Evolutionary conservation across 2,113 vertebrate genomes (phyloP), one percentile per base, ranked within the genome.

Genomic region (Dasyprocta punctata): DNA sequence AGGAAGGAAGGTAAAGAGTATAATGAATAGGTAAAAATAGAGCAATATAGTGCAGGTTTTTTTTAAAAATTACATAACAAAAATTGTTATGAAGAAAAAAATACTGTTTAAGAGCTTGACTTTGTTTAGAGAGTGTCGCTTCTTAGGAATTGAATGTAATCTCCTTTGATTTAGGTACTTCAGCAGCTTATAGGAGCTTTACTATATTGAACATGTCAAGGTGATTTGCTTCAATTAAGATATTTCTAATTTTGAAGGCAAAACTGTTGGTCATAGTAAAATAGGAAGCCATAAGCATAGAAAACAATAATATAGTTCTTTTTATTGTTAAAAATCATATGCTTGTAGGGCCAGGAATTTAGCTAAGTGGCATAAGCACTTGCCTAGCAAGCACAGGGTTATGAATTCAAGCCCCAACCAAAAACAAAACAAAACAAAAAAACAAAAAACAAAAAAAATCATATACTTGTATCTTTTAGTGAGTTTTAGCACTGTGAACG

Each of bases 151-250:
- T 96, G 65, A 89, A 84, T 84, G 16, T 94, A 95, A 96, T 94
- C 86, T 77, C 54, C 26, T 88, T 96, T 91, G 63, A 92, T 67
- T 92, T 86, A 95, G 87, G 36, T 28, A 67, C 77, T 96, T 96
- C 19, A 71, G 82, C 58, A 92, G 85, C 77, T 97, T 97, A 61
- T 22, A 88, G 60, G 83, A 95, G 85, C 87, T 96, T 95, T 94
- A 28, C 36, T 93, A 7, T 95, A 61, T 89, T 95, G 90, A 88
- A 52, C 89, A 67, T 93, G 61, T 92, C 60, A 92, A 30, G 73
- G 38, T 92, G 94, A 80, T 89, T 94, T 95, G 20, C 60, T 86
- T 92, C 54, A 65, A 12, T 63, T 92, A 77, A 93, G 63, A 52
- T 89, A 24, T 91, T 96, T 94, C 22, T 41, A 7, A 5, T 95